Evolutionary conservation across 2,113 vertebrate species (phyloP), one percentile per base, ranked within the genome.

Genomic region (Labeo rohita): DNA sequence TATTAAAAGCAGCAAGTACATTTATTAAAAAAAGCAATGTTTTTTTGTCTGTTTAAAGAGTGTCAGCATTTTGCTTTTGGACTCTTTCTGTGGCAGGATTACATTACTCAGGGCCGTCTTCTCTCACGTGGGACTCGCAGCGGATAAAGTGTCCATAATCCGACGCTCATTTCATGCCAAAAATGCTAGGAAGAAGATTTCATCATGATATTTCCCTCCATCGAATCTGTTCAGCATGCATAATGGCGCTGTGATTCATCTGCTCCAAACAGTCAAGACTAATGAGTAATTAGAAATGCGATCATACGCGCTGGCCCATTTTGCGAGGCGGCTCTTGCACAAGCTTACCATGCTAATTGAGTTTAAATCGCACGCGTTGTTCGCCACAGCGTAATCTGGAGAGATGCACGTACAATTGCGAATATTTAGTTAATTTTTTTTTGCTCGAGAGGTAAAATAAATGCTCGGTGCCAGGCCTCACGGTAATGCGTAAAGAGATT

Each of bases 261-360:
- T 39, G n/a, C 49, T 34, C 21, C 75, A 80, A 73, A 43, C 79
- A 8, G 15, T 66, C 18, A 49, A 18, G 28, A 43, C 59, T 63
- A 79, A 85, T 78, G 68, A 80, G 61, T 77, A 39, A 70, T 90
- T 84, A 81, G 63, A 28, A 84, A 90, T 78, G 56, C 56, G 77
- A 82, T 89, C 78, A 45, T 54, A 75, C 61, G 36, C 79, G 15
- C 21, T 23, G 56, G 56, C 66, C 59, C 34, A 34, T 45, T 34
- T 65, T 28, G 72, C 3, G 43, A 21, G 45, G 47, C 21, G n/a
- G 45, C 36, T 28, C 45, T 54, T 63, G 12, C 36, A 43, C 34
- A 18, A 54, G 28, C 73, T 85, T 89, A 83, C 84, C 85, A 74
- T 87, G 83, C 85, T 87, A 80, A 88, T 89, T 88, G 80, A 66